Evolutionary conservation across 2,888 invertebrate genomes (phyloP).

Genomic region (Polydesmus complanatus): DNA sequence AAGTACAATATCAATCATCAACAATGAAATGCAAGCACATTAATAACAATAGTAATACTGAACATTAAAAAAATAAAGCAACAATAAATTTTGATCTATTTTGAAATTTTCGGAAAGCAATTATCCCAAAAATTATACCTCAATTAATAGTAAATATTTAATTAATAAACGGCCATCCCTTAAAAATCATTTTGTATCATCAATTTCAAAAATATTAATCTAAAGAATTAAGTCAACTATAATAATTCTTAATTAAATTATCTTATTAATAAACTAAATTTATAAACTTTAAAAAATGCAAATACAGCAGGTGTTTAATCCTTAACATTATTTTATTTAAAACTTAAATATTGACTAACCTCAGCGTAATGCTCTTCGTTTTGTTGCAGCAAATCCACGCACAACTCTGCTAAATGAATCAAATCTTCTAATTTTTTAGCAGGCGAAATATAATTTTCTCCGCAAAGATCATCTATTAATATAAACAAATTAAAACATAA

Average conservation of each 20-base stretch:
- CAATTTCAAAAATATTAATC: too few relatives aligned
- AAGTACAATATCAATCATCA: not conserved
- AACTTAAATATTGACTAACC: constrained; percentile 45
- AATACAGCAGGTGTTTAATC: too few relatives aligned
- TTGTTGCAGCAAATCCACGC: constrained; percentile 95
- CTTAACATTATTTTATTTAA: not conserved
- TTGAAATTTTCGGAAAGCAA: too few relatives aligned
- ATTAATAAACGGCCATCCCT: too few relatives aligned
- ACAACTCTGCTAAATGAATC: constrained; percentile 90
- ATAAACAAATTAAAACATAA: not conserved
- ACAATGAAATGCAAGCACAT: not conserved
- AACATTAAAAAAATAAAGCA: not conserved
- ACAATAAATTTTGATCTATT: not conserved
- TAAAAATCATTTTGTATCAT: too few relatives aligned
- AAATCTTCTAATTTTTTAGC: constrained; percentile 89
- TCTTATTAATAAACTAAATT: too few relatives aligned
- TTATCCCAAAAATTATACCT: too few relatives aligned
- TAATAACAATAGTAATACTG: not conserved
- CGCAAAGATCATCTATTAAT: constrained; percentile 56
- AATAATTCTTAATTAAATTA: too few relatives aligned
- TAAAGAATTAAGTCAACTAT: too few relatives aligned
- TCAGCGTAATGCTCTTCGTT: constrained; percentile 99
- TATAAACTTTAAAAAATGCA: too few relatives aligned
- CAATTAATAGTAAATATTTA: too few relatives aligned
- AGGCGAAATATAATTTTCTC: constrained; percentile 68